A percentile compares a stretch with the other conserved stretches of the same genome.
Evolutionary conservation across 2,888 invertebrate species (phyloP).

Genomic region (Ochropleura leucogaster): DNA sequence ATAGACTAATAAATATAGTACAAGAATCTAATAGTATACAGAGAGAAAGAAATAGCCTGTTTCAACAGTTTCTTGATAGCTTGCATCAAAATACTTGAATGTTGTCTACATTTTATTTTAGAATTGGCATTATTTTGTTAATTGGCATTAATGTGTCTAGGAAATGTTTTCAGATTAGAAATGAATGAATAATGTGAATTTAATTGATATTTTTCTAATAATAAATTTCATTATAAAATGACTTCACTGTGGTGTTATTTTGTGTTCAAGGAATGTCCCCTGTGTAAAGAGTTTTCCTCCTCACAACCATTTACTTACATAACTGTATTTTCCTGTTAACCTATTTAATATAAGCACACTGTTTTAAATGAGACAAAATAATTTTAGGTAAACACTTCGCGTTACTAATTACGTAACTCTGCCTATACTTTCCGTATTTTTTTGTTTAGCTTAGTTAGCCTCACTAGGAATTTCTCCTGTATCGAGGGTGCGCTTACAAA

Average conservation of each 20-base stretch:
- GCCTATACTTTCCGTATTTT: too few relatives aligned
- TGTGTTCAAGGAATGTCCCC: conserved; percentile 18
- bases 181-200: conserved; percentile 25
- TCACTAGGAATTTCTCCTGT: too few relatives aligned
- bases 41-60: conserved; percentile 83
- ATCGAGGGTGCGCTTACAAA: too few relatives aligned
- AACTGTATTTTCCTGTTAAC: neutral
- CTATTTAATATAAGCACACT: neutral
- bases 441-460: too few relatives aligned
- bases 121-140: conserved; percentile 17
- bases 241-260: conserved; percentile 9
- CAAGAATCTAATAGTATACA: conserved; percentile 88
- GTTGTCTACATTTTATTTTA: conserved; percentile 4
- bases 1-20: conserved; percentile 86
- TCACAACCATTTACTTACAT: neutral
- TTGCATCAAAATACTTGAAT: conserved; percentile 72
- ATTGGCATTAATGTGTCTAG: neutral
- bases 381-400: too few relatives aligned
- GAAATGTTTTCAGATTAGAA: neutral
- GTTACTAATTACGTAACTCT: neutral
- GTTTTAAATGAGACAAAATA: neutral
- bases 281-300: conserved; percentile 9
- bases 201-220: conserved; percentile 49
- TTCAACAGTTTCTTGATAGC: conserved; percentile 84
- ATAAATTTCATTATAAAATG: conserved; percentile 33